A percentile compares a stretch with the other conserved stretches of the same genome.
These are phyloP conservation scores for Chloropsis hardwickii DNA, from an alignment of 2,113 vertebrate genomes.

Conservation along the genomic window DNA sequence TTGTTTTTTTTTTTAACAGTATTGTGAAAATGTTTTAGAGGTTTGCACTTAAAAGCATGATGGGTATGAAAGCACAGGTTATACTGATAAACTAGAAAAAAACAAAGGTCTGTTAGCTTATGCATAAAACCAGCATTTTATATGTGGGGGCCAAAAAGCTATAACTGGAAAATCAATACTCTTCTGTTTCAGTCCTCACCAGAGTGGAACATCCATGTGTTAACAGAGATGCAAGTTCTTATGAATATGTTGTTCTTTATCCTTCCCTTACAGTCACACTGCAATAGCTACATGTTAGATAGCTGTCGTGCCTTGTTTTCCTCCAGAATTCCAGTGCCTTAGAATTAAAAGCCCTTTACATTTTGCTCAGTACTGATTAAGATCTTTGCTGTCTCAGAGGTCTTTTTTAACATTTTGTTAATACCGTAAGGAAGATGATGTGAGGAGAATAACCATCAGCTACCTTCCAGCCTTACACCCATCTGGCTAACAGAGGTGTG, in stretches of 20 bases:
- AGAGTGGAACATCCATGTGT: neutral
- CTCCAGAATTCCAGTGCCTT: neutral
- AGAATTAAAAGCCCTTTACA: neutral
- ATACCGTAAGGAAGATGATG: neutral
- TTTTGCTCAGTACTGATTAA: neutral
- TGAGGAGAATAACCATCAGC: neutral
- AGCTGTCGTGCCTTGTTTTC: neutral
- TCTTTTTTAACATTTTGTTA: neutral
- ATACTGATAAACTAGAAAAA: neutral
- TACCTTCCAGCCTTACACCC: neutral
- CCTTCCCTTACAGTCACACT: neutral
- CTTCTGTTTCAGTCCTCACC: neutral
- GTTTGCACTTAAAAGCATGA: neutral
- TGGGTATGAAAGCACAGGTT: neutral
- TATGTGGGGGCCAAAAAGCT: neutral
- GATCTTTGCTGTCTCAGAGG: neutral
- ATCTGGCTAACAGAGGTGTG: neutral
- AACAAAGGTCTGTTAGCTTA: neutral
- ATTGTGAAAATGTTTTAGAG: conserved; percentile 3
- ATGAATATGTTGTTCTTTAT: neutral
- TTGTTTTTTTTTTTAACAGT: conserved; percentile 8
- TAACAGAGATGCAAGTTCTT: neutral
- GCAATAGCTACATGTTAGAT: neutral
- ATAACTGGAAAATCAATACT: neutral
- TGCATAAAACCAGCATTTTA: neutral